phyloP scores from a whole-genome alignment of 2,888 invertebrate species.

The Synanthedon andrenaeformis region DNA sequence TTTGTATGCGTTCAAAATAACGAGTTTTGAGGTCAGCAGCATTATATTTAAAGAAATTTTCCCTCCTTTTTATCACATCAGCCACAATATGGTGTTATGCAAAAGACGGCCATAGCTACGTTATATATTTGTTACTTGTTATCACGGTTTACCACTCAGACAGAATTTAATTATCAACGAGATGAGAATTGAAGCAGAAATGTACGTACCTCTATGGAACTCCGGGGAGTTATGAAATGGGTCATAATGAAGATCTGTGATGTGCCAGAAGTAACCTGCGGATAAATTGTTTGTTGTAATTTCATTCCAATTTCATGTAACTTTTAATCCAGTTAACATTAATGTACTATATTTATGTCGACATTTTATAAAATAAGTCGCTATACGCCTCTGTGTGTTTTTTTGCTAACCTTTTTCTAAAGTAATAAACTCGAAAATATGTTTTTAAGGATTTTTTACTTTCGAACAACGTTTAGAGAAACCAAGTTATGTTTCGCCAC shows the following conservation, averaged over 20 bases:
- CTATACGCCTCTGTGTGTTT: neutral
- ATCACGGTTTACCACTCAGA: neutral
- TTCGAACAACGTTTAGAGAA: too few relatives aligned
- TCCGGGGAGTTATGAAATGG: conserved; percentile 72
- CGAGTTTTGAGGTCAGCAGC: too few relatives aligned
- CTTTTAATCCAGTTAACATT: neutral
- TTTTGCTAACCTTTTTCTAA: too few relatives aligned
- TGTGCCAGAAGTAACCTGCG: conserved; percentile 96
- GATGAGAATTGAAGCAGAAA: conserved; percentile 8
- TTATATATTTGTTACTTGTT: neutral
- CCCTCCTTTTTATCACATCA: too few relatives aligned
- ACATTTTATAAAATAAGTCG: conserved; percentile 2
- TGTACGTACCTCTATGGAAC: conserved; percentile 57
- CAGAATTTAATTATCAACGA: neutral
- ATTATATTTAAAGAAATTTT: too few relatives aligned
- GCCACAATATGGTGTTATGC: too few relatives aligned
- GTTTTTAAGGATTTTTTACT: too few relatives aligned
- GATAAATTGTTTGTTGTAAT: conserved; percentile 30
- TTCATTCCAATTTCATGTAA: conserved; percentile 1
- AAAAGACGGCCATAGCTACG: neutral
- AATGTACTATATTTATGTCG: conserved; percentile 10
- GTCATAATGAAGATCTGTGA: conserved; percentile 94
- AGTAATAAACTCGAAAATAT: too few relatives aligned
- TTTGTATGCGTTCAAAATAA: too few relatives aligned
- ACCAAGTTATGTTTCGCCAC: too few relatives aligned